Percentiles rank a stretch among this genome's conserved stretches.
phyloP scores from a whole-genome alignment of 2,888 invertebrate species.

The Capitulum mitella region DNA sequence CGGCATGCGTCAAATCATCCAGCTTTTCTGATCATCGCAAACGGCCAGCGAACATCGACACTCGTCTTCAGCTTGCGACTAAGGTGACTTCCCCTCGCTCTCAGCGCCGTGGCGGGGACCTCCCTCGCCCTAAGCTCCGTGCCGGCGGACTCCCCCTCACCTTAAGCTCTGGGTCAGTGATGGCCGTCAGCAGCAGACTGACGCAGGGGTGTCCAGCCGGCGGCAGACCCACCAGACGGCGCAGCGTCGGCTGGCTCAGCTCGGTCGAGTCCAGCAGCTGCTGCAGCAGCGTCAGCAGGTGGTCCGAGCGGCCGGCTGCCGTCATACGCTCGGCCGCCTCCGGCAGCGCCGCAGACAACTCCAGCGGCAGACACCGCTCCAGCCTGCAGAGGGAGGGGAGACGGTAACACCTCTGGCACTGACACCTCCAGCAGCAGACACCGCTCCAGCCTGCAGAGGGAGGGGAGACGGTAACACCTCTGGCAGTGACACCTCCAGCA shows the following conservation, averaged over 20 bases:
- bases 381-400: no score
- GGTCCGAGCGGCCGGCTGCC: neutral
- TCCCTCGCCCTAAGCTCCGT: no score
- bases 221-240: neutral
- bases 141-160: no score
- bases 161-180: neutral
- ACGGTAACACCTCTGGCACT: neutral
- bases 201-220: neutral
- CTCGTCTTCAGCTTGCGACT: no score
- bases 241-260: neutral
- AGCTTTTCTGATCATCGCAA: no score
- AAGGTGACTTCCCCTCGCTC: no score
- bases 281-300: neutral
- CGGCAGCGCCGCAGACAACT: neutral
- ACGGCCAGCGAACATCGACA: no score
- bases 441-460: neutral
- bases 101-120: no score
- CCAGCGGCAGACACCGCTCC: neutral
- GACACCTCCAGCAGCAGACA: neutral
- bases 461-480: no score
- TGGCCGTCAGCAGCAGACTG: neutral
- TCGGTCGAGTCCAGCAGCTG: neutral
- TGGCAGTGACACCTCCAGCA: neutral
- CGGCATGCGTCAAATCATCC: no score
- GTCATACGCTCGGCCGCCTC: neutral